phyloP scores from a whole-genome alignment of 2,797 vertebrate genomes.

The Brotula barbata region DNA sequence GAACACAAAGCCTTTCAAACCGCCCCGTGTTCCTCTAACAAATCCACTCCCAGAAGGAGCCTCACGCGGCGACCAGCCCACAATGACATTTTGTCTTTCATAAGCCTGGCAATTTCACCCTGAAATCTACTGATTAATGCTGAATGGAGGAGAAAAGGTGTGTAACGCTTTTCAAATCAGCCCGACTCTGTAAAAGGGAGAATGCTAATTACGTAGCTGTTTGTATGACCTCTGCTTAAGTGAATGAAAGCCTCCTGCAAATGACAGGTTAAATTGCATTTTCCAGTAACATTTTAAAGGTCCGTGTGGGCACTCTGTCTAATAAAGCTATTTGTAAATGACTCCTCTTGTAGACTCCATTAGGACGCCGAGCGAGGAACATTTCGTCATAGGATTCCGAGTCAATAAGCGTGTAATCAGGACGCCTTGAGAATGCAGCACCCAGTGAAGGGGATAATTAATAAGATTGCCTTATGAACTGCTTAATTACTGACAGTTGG shows the following conservation, averaged over 20 bases:
- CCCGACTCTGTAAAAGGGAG: conserved; percentile 67
- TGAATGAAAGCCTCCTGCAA: conserved; percentile 79
- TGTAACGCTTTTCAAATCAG: conserved; percentile 74
- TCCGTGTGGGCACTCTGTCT: conserved; percentile 78
- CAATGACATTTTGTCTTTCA: conserved; percentile 64
- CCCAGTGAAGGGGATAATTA: conserved; percentile 78
- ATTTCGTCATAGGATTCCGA: conserved; percentile 75
- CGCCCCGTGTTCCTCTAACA: conserved; percentile 43
- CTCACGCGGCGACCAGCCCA: conserved; percentile 47
- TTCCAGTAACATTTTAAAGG: conserved; percentile 80
- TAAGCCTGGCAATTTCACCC: conserved; percentile 51
- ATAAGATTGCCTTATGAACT: conserved; percentile 81
- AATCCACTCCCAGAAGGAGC: conserved; percentile 52
- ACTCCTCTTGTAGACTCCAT: conserved; percentile 83
- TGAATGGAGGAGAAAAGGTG: conserved; percentile 68
- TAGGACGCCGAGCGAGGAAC: conserved; percentile 74
- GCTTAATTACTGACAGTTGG: conserved; percentile 82
- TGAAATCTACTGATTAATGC: conserved; percentile 69
- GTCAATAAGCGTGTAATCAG: conserved; percentile 82
- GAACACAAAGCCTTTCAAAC: conserved; percentile 51
- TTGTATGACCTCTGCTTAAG: conserved; percentile 77
- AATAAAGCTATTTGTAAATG: conserved; percentile 84
- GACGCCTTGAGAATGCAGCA: conserved; percentile 70
- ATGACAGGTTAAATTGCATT: conserved; percentile 80
- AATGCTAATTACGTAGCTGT: conserved; percentile 75